Conservation (phyloP, 2,888 invertebrate species). For the Drosophila gaucha region DNA sequence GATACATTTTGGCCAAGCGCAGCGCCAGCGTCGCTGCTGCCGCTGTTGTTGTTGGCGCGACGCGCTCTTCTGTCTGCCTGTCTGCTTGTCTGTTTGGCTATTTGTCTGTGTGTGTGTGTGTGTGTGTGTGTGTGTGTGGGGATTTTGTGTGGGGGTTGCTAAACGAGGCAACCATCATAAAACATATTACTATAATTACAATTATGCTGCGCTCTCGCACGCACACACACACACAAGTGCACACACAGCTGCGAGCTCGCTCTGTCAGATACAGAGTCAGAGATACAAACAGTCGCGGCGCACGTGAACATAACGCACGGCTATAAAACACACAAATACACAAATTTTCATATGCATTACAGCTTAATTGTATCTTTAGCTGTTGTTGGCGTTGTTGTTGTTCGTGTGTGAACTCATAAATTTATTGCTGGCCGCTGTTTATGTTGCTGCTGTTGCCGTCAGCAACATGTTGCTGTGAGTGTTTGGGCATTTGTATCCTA, state of each 20-base stretch:
- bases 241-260: constrained; percentile 9
- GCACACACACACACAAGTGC: constrained; percentile 25
- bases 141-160: constrained; percentile 74
- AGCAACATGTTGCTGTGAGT: constrained; percentile 30
- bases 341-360: constrained; percentile 78
- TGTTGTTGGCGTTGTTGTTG: constrained; percentile 40
- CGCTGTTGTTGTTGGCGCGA: constrained; percentile 23
- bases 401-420: constrained; percentile 72
- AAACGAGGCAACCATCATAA: constrained; percentile 81
- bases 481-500: constrained; percentile 14
- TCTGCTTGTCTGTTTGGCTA: constrained; percentile 24
- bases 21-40: constrained; percentile 48
- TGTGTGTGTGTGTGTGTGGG: constrained; percentile 47
- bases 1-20: constrained; percentile 83
- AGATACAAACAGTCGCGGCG: constrained; percentile 65
- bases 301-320: constrained; percentile 77
- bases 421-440: constrained; percentile 49
- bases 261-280: constrained; percentile 26
- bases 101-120: constrained; percentile 42
- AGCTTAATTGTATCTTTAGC: constrained; percentile 69
- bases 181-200: constrained; percentile 84
- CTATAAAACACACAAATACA: constrained; percentile 64
- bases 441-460: constrained; percentile 24
- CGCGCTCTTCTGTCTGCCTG: constrained; percentile 48
- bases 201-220: constrained; percentile 71